Percentiles rank a stretch among this genome's conserved stretches.
Evolutionary conservation across 2,888 invertebrate species (phyloP).

Genomic region (Maniola hyperantus): DNA sequence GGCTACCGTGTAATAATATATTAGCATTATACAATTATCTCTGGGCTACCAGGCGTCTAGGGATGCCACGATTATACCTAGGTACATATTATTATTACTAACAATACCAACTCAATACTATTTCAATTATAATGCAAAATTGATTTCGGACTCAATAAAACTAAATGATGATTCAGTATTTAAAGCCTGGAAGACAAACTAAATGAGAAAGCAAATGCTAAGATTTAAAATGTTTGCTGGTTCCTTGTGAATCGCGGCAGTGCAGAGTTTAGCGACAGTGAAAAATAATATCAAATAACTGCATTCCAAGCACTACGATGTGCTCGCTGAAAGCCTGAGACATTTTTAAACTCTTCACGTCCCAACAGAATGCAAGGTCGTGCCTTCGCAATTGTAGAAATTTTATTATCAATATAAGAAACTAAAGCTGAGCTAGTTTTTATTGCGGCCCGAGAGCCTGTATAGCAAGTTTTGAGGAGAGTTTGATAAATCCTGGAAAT

Average conservation of each 20-base stretch:
- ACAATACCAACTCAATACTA: too few species aligned
- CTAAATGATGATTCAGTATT: too few species aligned
- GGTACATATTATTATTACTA: too few species aligned
- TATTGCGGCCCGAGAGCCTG: too few species aligned
- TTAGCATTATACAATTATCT: too few species aligned
- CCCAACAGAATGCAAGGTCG: constrained; percentile 3
- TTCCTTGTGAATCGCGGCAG: not conserved
- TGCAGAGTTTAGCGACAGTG: not conserved
- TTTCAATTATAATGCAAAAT: too few species aligned
- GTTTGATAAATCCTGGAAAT: too few species aligned
- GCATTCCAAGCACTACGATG: not conserved
- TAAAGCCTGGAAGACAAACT: not conserved
- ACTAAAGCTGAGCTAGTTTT: constrained; percentile 5
- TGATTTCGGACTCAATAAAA: too few species aligned
- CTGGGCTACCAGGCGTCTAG: too few species aligned
- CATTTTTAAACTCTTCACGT: constrained; percentile 14
- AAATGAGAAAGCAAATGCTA: not conserved
- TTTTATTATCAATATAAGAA: constrained; percentile 9
- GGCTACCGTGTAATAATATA: too few species aligned
- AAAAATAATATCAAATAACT: constrained; percentile 11
- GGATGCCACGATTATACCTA: too few species aligned
- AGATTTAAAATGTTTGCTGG: not conserved
- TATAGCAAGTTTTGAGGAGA: too few species aligned
- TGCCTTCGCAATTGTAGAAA: constrained; percentile 4
- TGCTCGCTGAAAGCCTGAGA: constrained; percentile 2